Base-by-base conservation (phyloP, 2,113 vertebrate genomes). In the Felis chaus region DNA sequence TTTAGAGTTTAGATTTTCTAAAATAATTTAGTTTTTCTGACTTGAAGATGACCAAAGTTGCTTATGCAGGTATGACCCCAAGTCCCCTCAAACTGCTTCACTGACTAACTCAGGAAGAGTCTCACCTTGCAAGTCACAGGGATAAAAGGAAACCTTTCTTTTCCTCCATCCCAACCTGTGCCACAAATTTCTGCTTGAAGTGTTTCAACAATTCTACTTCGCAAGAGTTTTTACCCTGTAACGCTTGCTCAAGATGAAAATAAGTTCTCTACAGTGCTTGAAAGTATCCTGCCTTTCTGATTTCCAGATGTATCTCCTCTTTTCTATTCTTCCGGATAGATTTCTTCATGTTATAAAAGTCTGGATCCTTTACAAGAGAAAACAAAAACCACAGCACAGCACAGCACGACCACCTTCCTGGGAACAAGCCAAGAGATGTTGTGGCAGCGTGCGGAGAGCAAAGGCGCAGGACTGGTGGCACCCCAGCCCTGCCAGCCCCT, bases 391-490 rank as follows among this genome's bases (percentile, higher is more conserved):
- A 61, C 11, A 31, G 39, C 31, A n/a, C 11, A 31, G 39, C 5
- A 27, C 19, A 66, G 45, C 7, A 79, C 21, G 33, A 41, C 25
- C 21, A 18, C 61, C 76, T 23, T 68, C 36, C 76, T 1, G 2
- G 41, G 36, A 41, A 33, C 4, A 3, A 36, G 48, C 4, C 41
- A 41, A 14, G 39, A 25, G 25, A 3, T 2, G 11, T 5, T 2
- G 76, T 9, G 18, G 2, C 1, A 4, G 8, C 1, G 27, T 9
- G 11, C 8, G 4, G 31, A 5, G 8, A 39, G 41, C 65, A 16
- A 12, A 19, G 65, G 14, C 9, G 0, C 8, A 11, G 76, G 39
- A 7, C 41, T 1, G 31, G 29, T 9, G 48, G 31, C 27, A 29
- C 13, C 29, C 76, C 45, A 18, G 4, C 8, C 0, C 6, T 7